Base-by-base conservation (phyloP, 2,797 vertebrate species). In the Danio jaintianensis region DNA sequence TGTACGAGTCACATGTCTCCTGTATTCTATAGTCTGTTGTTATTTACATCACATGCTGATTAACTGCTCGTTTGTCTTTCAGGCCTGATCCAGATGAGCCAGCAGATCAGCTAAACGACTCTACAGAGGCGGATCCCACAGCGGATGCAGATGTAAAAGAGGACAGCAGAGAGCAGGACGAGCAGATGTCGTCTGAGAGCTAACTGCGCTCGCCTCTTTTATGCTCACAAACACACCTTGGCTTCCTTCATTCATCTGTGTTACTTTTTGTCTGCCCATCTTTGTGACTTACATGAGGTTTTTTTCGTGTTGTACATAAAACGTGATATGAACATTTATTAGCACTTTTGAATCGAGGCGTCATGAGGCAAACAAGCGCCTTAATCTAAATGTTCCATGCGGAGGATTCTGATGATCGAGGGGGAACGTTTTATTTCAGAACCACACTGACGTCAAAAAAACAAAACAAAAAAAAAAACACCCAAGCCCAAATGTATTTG, bases 111-210 rank as follows among this genome's bases (percentile, higher is more conserved):
- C 84, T 70, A 1, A 80, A 88, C 7, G 92, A 93, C 20, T 89
- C 90, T 16, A 85, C 84, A 29, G 89, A 91, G 74, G 85, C 88
- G 75, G 79, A 88, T 69, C 86, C 90, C 69, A 83, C 90, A 20
- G 87, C 87, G 86, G 92, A 91, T 74, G 87, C 58, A 13, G 91
- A 93, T 5, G 83, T 90, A 7, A 86, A 86, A 52, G 67, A 90
- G 50, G 90, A 93, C 80, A 94, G 92, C 91, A 93, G 90, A 95
- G 90, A 84, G 84, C 85, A 79, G 64, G 76, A 80, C 80, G 86
- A 78, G 70, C 84, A 55, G 67, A 66, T 80, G 38, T 80, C 86
- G 87, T 87, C 89, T 88, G 86, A 84, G 87, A 88, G 84, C 86
- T 78, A 80, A 79, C 79, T 63, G 75, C 56, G 18, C 83, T 40